Evolutionary conservation across 2,113 vertebrate genomes (phyloP).

Genomic region (Myodes glareolus): DNA sequence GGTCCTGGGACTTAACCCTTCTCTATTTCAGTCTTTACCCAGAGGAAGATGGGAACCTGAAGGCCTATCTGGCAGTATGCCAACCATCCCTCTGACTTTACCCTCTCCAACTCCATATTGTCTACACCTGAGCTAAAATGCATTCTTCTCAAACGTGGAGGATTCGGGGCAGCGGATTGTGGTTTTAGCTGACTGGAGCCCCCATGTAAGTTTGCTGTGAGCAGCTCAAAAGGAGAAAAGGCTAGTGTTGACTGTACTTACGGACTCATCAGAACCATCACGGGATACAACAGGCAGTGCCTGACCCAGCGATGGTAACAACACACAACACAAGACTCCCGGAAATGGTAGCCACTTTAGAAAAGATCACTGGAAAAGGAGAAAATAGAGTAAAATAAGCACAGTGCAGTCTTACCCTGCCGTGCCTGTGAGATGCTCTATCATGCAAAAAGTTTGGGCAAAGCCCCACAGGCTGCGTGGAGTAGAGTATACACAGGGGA

Average conservation of each 20-base stretch:
- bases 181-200: background rate
- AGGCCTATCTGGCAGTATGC: background rate
- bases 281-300: background rate
- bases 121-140: background rate
- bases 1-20: background rate
- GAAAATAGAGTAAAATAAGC: background rate
- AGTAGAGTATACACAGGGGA: background rate
- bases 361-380: background rate
- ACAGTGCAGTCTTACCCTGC: background rate
- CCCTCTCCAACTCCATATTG: background rate
- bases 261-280: background rate
- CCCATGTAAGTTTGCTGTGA: background rate
- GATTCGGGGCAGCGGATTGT: background rate
- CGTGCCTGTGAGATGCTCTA: background rate
- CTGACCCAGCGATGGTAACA: background rate
- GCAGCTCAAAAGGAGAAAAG: background rate
- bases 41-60: background rate
- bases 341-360: background rate
- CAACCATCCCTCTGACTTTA: background rate
- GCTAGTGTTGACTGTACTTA: background rate
- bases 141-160: background rate
- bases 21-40: background rate
- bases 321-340: background rate
- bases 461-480: background rate
- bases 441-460: background rate